Conservation (phyloP, 2,113 vertebrate species). For the Serilophus lunatus region DNA sequence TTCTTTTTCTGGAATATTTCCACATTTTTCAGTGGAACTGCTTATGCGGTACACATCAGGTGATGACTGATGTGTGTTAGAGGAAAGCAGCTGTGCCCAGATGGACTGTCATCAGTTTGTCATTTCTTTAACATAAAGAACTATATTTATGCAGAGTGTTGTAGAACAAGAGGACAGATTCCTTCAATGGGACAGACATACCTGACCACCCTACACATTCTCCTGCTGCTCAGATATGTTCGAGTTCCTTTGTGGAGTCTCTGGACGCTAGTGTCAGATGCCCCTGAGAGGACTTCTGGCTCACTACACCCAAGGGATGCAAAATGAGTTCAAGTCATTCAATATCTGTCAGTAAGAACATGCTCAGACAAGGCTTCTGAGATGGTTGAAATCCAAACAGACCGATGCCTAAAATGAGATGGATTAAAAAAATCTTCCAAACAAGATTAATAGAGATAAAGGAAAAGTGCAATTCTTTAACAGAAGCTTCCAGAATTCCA, state of each 20-base stretch:
- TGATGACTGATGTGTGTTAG: not conserved
- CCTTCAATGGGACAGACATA: rapidly evolving
- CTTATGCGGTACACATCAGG: not conserved
- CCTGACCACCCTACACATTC: not conserved
- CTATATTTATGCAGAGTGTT: not conserved
- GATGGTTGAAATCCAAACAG: not conserved
- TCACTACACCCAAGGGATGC: not conserved
- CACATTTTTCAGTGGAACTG: not conserved
- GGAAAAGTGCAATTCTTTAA: too few species aligned
- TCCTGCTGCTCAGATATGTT: not conserved
- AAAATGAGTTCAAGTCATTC: not conserved
- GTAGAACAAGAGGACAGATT: not conserved
- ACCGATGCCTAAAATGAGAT: too few species aligned
- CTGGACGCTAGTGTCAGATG: not conserved
- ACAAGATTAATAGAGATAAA: too few species aligned
- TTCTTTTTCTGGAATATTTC: not conserved
- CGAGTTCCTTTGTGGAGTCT: not conserved
- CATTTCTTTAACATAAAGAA: not conserved
- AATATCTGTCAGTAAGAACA: not conserved
- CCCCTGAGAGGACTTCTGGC: not conserved
- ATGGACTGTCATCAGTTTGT: not conserved
- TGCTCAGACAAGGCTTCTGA: not conserved
- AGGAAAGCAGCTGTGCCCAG: not conserved
- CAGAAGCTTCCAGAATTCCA: too few species aligned
- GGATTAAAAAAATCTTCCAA: too few species aligned